Conservation (phyloP, 2,888 invertebrate species). For the Apamea sordens region DNA sequence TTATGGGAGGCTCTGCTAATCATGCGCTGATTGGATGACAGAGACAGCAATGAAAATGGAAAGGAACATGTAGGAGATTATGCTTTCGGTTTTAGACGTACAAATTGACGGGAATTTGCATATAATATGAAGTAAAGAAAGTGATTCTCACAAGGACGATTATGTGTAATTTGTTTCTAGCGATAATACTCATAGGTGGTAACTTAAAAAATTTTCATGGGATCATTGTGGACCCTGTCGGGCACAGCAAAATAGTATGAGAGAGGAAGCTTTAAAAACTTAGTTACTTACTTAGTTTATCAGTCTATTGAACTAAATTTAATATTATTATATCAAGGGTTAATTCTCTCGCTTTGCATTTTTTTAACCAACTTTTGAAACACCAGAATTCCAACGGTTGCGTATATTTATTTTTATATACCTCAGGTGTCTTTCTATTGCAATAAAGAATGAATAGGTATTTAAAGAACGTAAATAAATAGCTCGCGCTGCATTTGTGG, state of each 20-base stretch:
- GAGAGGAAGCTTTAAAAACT: not conserved
- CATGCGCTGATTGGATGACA: slow-evolving; percentile 31
- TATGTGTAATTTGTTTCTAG: not conserved
- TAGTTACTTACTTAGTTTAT: not conserved
- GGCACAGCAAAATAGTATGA: not conserved
- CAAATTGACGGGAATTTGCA: slow-evolving; percentile 20
- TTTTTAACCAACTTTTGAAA: not conserved
- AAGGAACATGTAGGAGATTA: slow-evolving; percentile 27
- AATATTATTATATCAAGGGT: not conserved
- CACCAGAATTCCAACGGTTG: not conserved
- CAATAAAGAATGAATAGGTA: not conserved
- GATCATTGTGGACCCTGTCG: not conserved
- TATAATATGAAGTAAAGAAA: slow-evolving; percentile 20
- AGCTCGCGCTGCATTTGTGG: too few relatives aligned
- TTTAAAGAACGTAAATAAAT: too few relatives aligned
- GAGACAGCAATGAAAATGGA: slow-evolving; percentile 31
- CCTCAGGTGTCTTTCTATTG: not conserved
- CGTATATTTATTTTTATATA: not conserved
- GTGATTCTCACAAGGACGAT: not conserved
- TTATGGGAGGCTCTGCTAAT: slow-evolving; percentile 39
- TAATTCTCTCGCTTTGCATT: not conserved
- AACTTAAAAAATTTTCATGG: not conserved
- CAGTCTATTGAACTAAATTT: not conserved
- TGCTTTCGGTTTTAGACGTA: slow-evolving; percentile 37
- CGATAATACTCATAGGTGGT: not conserved